Evolutionary conservation across 2,888 invertebrate species (phyloP), one percentile per base, ranked within the genome.

Genomic region (Agapostemon virescens): DNA sequence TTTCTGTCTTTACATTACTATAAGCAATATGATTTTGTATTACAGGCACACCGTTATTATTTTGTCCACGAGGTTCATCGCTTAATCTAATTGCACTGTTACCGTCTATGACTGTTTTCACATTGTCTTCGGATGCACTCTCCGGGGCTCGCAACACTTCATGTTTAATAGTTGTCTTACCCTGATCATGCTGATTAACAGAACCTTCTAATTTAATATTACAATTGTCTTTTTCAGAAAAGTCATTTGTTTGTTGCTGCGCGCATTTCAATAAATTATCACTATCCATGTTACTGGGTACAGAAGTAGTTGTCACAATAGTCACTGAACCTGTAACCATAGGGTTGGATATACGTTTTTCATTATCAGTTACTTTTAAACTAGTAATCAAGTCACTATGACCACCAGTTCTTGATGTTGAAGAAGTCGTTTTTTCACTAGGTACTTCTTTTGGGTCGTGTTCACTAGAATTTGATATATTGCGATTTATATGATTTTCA

Each of bases 31-130:
- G 90, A 89, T 91, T 91, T 86, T 90, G 88, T 85, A 90, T 88
- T 88, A 91, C 89, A 90, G 91, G 90, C 90, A 91, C 91, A 89
- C 90, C 88, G 84, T 89, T 90, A 76, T 87, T 90, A 89, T 88
- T 91, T 79, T 90, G 90, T 89, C 87, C 88, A 69, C 84, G 86
- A 83, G 86, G 84, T 84, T 90, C 89, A 36, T 86, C 87, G 23
- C 83, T 87, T 88, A 89, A 86, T 85, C 87, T 90, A 87, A 84
- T 87, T 87, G 83, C 88, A 88, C 85, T 82, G 83, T 84, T 84
- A 87, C 84, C 81, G 40, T 87, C 87, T 83, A 82, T 73, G 77
- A 81, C 67, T 77, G 82, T 77, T 66, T 85, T 86, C 70, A 74
- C 77, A 83, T 75, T 84, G 30, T 84, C 86, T 38, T 86, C 86